Base-by-base conservation (phyloP, 2,113 vertebrate genomes). In the Tor tambroides region DNA sequence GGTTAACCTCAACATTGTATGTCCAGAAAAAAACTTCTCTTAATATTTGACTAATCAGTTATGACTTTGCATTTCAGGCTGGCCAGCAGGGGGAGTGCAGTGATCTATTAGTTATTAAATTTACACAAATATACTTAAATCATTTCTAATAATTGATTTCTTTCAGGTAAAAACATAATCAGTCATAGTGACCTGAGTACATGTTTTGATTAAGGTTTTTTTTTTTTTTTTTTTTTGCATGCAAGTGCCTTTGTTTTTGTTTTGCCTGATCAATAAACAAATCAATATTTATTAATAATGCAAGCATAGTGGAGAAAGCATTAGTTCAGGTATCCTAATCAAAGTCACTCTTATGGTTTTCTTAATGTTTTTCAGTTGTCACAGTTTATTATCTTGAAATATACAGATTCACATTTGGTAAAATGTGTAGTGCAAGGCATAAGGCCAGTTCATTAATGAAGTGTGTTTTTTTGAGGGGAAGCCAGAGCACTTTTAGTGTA, bases 401-500 rank as follows among this genome's bases (percentile, higher is more conserved):
- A 84, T 74, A 83, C 63, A 11, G 67, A 28, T 74, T 56, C n/a
- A 63, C 65, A 5, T 15, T 74, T 80, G 30, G 14, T 78, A 30
- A 74, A 84, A 87, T 61, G 89, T 87, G 1, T 63, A 28, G 26
- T 43, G 6, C 80, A 89, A 90, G 84, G 86, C 69, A 28, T 1
- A 46, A 77, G 78, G 78, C 26, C 65, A 71, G 88, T 90, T 93
- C 88, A 92, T 93, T 93, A 90, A 91, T 91, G 90, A 91, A 80
- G 89, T 83, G 83, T 87, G 30, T 79, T 72, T 90, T n/a, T 91
- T 88, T 91, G 67, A 86, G 54, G 86, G 30, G 56, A 88, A 90
- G 92, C 92, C 92, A 94, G 87, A 90, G 87, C 88, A 89, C 93
- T 93, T 81, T 93, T 88, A 88, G 90, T 85, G 86, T 92, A 91